These are phyloP conservation scores for Cloeon dipterum DNA, from an alignment of 2,888 invertebrate species.

Conservation along the genomic window DNA sequence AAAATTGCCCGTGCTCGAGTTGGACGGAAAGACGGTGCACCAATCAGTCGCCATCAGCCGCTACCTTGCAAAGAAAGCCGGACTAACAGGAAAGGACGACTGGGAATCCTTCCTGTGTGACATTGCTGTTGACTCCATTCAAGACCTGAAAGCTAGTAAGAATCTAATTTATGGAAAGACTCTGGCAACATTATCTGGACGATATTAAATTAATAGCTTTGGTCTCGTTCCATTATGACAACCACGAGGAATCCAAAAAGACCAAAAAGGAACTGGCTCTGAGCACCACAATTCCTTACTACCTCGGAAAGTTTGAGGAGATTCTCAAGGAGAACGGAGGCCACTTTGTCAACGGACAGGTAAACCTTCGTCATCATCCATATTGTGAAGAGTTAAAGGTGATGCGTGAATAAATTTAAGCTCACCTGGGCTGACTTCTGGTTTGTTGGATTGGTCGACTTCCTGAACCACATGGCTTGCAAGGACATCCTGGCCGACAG, in stretches of 20 bases:
- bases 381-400: too few relatives aligned
- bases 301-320: neutral
- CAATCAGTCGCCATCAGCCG: slow-evolving; percentile 12
- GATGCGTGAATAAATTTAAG: too few relatives aligned
- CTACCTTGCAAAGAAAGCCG: slow-evolving; percentile 12
- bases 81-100: slow-evolving; percentile 10
- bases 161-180: too few relatives aligned
- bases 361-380: too few relatives aligned
- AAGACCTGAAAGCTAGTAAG: slow-evolving; percentile 9
- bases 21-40: slow-evolving; percentile 11
- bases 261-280: neutral
- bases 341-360: neutral
- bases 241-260: neutral
- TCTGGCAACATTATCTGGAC: neutral
- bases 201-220: too few relatives aligned
- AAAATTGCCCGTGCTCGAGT: slow-evolving; percentile 12
- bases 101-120: slow-evolving; percentile 11
- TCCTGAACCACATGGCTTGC: neutral
- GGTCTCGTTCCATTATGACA: neutral
- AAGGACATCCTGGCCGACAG: neutral
- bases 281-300: neutral
- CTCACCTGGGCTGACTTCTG: slow-evolving; percentile 1
- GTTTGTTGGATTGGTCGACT: neutral
- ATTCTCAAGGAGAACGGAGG: neutral
- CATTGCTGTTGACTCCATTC: slow-evolving; percentile 10